Conservation (phyloP, 2,797 vertebrate genomes). For the Apodemus agrarius region DNA sequence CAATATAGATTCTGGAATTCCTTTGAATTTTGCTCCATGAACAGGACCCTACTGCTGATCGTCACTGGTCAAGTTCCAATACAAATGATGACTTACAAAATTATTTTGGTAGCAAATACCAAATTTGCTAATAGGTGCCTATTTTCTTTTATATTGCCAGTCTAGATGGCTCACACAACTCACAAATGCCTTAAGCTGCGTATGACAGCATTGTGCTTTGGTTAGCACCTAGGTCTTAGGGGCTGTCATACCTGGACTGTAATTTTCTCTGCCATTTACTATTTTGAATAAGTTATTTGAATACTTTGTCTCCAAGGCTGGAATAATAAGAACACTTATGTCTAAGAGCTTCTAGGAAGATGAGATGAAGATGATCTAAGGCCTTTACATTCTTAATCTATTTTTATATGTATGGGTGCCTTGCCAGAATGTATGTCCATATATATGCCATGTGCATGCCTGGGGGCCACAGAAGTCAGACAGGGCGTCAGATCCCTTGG, state of each 20-base stretch:
- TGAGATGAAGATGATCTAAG: conserved; percentile 23
- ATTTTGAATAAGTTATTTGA: neutral
- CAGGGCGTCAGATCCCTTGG: neutral
- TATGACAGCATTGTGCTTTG: neutral
- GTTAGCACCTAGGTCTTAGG: neutral
- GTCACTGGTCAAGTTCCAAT: neutral
- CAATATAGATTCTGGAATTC: neutral
- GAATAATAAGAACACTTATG: conserved; percentile 28
- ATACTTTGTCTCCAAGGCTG: neutral
- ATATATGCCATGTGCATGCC: too few relatives aligned
- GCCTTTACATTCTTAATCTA: neutral
- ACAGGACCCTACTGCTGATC: neutral
- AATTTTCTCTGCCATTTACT: neutral
- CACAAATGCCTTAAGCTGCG: neutral
- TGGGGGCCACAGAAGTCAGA: neutral
- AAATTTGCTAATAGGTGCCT: neutral
- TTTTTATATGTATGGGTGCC: neutral
- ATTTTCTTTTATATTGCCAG: neutral
- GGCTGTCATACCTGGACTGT: neutral
- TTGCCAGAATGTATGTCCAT: neutral
- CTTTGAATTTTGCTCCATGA: neutral
- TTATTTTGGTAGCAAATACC: neutral
- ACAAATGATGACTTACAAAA: conserved; percentile 10
- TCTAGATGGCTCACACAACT: neutral
- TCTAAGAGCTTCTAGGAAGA: neutral